These are phyloP conservation scores for Strix occidentalis DNA, from an alignment of 2,797 vertebrate genomes.

Conservation along the genomic window DNA sequence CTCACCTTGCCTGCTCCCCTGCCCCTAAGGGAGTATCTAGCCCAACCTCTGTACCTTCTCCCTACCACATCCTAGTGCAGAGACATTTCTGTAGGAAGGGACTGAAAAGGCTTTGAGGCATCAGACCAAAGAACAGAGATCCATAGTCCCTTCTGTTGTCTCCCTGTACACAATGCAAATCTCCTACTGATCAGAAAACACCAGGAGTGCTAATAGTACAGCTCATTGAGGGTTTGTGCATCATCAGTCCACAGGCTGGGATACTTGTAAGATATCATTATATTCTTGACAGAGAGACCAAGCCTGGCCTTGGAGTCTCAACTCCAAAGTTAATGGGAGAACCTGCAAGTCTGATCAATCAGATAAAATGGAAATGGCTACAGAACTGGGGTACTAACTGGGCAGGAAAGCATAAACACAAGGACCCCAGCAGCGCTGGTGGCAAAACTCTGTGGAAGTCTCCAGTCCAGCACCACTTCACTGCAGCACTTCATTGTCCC, in stretches of 20 bases:
- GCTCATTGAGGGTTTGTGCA: not conserved
- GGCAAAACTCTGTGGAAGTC: not conserved
- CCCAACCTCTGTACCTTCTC: not conserved
- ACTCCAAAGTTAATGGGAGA: not conserved
- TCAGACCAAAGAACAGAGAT: not conserved
- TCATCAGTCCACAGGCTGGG: not conserved
- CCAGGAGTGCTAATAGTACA: not conserved
- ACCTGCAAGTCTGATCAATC: not conserved
- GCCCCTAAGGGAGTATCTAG: not conserved
- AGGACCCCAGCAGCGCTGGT: not conserved
- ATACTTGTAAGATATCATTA: not conserved
- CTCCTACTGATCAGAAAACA: not conserved
- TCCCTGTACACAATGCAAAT: not conserved
- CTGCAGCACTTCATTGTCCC: not conserved
- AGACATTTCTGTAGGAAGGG: not conserved
- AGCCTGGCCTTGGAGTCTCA: not conserved
- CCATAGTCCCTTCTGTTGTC: not conserved
- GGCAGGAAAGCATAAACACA: not conserved
- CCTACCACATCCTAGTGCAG: not conserved
- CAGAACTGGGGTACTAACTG: not conserved
- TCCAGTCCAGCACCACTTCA: not conserved
- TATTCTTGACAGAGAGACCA: not conserved
- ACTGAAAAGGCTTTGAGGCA: not conserved
- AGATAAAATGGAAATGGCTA: not conserved
- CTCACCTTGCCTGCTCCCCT: not conserved